phyloP scores from a whole-genome alignment of 1,140 invertebrate species.

The Acromyrmex echinatior region DNA sequence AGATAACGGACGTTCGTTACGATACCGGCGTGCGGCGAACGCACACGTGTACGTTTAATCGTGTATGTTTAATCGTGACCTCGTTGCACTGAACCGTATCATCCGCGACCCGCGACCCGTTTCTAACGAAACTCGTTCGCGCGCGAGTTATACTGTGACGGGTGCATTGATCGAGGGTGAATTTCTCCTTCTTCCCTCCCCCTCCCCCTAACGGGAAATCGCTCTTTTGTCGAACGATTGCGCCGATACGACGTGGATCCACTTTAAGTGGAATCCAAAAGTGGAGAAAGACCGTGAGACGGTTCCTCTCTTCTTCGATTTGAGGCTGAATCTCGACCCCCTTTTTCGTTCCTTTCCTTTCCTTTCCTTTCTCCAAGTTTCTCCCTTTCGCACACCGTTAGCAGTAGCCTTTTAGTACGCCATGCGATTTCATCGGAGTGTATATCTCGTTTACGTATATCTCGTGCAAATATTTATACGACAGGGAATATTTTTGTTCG shows the following conservation, averaged over 20 bases:
- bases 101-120: slow-evolving; percentile 70
- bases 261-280: slow-evolving; percentile 27
- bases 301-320: not conserved
- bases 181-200: not conserved
- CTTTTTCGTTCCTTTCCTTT: slow-evolving; percentile 11
- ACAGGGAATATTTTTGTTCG: slow-evolving; percentile 27
- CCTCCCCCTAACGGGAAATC: not conserved
- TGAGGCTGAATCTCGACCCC: slow-evolving; percentile 11
- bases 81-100: slow-evolving; percentile 65
- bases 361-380: not conserved
- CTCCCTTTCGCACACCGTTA: not conserved
- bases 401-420: slow-evolving; percentile 24
- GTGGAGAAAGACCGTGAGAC: slow-evolving; percentile 35
- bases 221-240: slow-evolving; percentile 41
- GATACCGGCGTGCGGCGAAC: not conserved
- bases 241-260: slow-evolving; percentile 53
- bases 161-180: slow-evolving; percentile 51
- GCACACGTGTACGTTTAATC: not conserved
- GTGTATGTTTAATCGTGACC: slow-evolving; percentile 68
- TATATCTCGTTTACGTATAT: slow-evolving; percentile 22
- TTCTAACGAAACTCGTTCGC: slow-evolving; percentile 57
- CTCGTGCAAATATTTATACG: slow-evolving; percentile 30
- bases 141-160: slow-evolving; percentile 43
- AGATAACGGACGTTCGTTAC: slow-evolving; percentile 37
- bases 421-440: not conserved